Percentiles rank a stretch among this genome's conserved stretches.
phyloP scores from a whole-genome alignment of 2,113 vertebrate species.

The Cyanocitta stelleri region DNA sequence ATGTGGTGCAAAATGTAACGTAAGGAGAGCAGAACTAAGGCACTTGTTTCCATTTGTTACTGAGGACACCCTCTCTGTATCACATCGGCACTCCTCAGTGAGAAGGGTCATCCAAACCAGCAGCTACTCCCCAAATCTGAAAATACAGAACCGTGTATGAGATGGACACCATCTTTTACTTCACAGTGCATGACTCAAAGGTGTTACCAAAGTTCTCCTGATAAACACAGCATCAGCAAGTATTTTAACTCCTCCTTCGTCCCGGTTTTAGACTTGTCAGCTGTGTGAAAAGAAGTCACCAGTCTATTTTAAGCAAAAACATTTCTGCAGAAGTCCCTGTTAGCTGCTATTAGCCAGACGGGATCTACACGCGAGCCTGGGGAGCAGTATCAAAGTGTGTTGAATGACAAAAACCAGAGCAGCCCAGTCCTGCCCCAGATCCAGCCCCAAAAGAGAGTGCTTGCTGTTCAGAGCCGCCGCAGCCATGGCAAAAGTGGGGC shows the following conservation, averaged over 20 bases:
- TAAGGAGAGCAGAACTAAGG: not conserved
- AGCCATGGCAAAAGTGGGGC: not conserved
- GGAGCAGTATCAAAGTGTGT: not conserved
- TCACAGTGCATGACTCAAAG: not conserved
- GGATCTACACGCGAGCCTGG: not conserved
- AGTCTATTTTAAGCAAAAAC: conserved; percentile 32
- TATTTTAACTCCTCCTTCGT: not conserved
- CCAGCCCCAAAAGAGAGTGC: not conserved
- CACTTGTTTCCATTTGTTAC: not conserved
- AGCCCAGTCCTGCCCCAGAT: not conserved
- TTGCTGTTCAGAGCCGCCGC: not conserved
- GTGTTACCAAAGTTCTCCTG: not conserved
- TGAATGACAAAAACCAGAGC: conserved; percentile 20
- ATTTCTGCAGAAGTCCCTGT: not conserved
- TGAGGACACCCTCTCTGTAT: not conserved
- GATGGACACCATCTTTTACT: not conserved
- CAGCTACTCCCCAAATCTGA: not conserved
- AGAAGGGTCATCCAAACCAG: not conserved
- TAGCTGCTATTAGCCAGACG: conserved; percentile 3
- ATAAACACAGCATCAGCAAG: not conserved
- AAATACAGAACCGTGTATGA: not conserved
- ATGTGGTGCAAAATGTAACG: not conserved
- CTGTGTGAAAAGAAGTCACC: not conserved
- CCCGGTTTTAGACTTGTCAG: not conserved
- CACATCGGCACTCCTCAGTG: fast-evolving